These are phyloP conservation scores for Cassiopea andromeda DNA, from an alignment of 30 jellyfish, hydroid and myxozoan genomes.

Conservation along the genomic window DNA sequence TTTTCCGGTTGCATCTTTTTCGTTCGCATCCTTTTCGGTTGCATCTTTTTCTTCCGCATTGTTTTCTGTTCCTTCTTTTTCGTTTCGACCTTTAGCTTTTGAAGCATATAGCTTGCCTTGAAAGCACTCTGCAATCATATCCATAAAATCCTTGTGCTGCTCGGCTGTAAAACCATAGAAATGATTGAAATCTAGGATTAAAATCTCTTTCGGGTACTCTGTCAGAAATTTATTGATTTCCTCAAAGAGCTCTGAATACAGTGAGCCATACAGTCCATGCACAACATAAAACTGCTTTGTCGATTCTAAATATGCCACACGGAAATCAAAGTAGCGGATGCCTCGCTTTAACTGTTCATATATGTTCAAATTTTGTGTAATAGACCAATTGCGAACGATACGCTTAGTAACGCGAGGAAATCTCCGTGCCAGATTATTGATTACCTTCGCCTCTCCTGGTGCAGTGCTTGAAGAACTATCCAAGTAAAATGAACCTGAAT, in stretches of 20 bases:
- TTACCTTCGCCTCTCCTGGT: constrained; percentile 69
- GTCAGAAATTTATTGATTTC: constrained; percentile 52
- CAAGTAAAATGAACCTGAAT: constrained; percentile 82
- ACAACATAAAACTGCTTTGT: constrained; percentile 65
- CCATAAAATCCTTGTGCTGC: constrained; percentile 22
- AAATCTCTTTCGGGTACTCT: constrained; percentile 72
- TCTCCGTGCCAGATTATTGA: constrained; percentile 31
- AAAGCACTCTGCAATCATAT: constrained; percentile 36
- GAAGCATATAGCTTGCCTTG: constrained; percentile 57
- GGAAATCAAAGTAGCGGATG: constrained; percentile 80
- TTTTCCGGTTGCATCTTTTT: no score
- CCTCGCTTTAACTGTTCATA: constrained; percentile 69
- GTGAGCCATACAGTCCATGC: constrained; percentile 87
- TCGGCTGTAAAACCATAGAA: constrained; percentile 37
- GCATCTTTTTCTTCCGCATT: no score
- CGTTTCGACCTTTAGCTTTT: constrained; percentile 44
- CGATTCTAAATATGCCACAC: constrained; percentile 65
- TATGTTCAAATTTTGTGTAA: constrained; percentile 62
- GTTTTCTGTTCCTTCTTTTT: no score
- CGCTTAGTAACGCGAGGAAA: constrained; percentile 69
- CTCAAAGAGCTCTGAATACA: constrained; percentile 32
- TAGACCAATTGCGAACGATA: constrained; percentile 74
- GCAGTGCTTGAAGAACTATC: constrained; percentile 76
- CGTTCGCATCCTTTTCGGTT: no score
- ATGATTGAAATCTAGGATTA: constrained; percentile 84